Conservation (phyloP, 2,888 invertebrate genomes). For the Eristalinus aeneus region DNA sequence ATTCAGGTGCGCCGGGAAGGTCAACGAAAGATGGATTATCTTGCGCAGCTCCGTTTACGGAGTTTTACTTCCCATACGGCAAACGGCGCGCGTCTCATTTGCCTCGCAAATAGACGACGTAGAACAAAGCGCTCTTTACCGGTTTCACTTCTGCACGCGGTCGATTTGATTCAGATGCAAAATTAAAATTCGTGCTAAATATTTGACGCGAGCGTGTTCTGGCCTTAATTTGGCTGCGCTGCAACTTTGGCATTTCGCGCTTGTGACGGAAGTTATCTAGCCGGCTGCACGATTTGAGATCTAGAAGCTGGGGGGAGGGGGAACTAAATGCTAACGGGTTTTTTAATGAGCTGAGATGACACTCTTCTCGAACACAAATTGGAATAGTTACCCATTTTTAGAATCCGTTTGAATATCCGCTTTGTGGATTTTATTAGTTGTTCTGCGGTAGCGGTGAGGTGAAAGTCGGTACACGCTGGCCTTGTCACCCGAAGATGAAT, state of each 20-base stretch:
- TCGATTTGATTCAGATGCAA: constrained; percentile 7
- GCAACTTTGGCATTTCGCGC: neutral
- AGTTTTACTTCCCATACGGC: neutral
- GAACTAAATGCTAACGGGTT: neutral
- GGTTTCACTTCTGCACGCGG: neutral
- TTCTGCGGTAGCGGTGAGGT: neutral
- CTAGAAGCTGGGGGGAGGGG: neutral
- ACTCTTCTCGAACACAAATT: neutral
- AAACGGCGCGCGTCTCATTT: neutral
- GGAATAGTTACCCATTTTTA: neutral
- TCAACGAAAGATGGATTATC: constrained; percentile 15
- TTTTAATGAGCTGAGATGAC: neutral
- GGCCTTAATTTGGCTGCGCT: neutral
- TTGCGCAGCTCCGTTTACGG: neutral
- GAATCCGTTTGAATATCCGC: neutral
- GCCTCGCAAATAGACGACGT: constrained; percentile 1
- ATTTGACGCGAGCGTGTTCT: neutral
- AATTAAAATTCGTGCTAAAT: neutral
- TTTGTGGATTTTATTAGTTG: neutral
- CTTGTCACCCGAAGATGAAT: neutral
- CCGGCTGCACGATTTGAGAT: neutral
- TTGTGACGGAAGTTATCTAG: neutral
- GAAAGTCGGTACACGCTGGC: neutral
- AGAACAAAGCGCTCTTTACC: neutral
- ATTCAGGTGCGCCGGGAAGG: constrained; percentile 17